phyloP scores from a whole-genome alignment of 2,113 vertebrate species.

The Trogon melanurus region DNA sequence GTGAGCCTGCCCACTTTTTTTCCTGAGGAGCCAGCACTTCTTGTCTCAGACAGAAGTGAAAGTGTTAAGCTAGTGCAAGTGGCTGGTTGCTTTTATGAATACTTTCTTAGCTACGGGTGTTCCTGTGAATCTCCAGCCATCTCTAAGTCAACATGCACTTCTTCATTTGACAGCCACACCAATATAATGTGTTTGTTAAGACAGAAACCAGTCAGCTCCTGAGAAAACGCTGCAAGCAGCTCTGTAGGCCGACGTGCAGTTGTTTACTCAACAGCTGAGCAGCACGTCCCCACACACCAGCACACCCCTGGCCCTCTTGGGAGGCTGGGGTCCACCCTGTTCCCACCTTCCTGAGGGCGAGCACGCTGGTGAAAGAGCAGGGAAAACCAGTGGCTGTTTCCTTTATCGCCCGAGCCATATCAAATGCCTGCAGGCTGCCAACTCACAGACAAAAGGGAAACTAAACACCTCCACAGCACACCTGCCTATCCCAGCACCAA shows the following conservation, averaged over 20 bases:
- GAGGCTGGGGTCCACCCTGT: background rate
- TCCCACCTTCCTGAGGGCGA: rapidly evolving
- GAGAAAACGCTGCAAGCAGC: background rate
- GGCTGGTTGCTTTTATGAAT: background rate
- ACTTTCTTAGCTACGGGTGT: slow-evolving; percentile 15
- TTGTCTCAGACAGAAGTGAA: background rate
- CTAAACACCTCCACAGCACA: background rate
- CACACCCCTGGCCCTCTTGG: rapidly evolving
- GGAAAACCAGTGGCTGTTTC: background rate
- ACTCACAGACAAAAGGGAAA: background rate
- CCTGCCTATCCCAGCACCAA: background rate
- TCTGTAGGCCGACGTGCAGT: background rate
- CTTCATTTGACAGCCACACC: background rate
- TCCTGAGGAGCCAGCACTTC: background rate
- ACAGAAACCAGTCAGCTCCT: background rate
- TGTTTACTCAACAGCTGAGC: background rate
- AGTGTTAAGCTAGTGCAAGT: background rate
- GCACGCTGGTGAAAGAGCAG: background rate
- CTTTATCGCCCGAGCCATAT: background rate
- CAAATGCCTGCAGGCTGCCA: background rate
- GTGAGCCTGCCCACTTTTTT: background rate
- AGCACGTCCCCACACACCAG: background rate
- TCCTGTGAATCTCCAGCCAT: slow-evolving; percentile 24
- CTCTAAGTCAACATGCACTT: background rate
- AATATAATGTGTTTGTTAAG: background rate